A percentile compares a stretch with the other conserved stretches of the same genome.
Evolutionary conservation across 2,888 invertebrate species (phyloP).

Genomic region (Trichopoda pennipes): DNA sequence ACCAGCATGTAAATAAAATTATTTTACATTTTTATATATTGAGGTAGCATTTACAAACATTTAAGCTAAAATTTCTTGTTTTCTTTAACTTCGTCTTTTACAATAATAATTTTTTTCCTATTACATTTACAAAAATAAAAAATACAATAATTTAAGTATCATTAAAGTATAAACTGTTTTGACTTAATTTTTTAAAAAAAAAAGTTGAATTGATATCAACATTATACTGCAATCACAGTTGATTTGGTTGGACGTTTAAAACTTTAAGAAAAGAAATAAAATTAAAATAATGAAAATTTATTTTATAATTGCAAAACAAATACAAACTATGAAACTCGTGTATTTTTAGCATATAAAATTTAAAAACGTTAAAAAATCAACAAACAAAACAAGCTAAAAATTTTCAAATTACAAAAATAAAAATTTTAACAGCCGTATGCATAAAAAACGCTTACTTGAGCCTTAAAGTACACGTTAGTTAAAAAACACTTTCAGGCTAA

Average conservation of each 20-base stretch:
- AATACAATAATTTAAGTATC: conserved; percentile 26
- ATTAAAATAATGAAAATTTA: background rate
- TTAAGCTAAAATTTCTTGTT: conserved; percentile 36
- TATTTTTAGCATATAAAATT: no score
- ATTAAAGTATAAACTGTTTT: conserved; percentile 24
- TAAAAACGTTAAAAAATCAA: no score
- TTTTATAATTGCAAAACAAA: background rate
- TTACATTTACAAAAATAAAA: conserved; percentile 4
- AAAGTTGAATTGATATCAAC: conserved; percentile 21
- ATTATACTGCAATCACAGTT: conserved; percentile 49
- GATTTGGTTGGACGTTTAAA: conserved; percentile 48
- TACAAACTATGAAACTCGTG: no score
- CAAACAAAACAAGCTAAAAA: no score
- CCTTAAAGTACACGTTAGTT: no score
- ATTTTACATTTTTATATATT: conserved; percentile 34
- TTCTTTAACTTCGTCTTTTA: conserved; percentile 4
- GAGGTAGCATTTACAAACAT: conserved; percentile 66
- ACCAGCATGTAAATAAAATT: background rate
- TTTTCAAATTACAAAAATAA: no score
- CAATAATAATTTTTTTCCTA: conserved; percentile 29
- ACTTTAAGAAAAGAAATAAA: conserved; percentile 46
- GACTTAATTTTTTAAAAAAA: conserved; percentile 6
- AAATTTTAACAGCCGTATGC: no score
- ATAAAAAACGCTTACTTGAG: no score
- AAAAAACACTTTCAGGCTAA: no score